Evolutionary conservation across 2,797 vertebrate genomes (phyloP).

Genomic region (Peromyscus aztecus): DNA sequence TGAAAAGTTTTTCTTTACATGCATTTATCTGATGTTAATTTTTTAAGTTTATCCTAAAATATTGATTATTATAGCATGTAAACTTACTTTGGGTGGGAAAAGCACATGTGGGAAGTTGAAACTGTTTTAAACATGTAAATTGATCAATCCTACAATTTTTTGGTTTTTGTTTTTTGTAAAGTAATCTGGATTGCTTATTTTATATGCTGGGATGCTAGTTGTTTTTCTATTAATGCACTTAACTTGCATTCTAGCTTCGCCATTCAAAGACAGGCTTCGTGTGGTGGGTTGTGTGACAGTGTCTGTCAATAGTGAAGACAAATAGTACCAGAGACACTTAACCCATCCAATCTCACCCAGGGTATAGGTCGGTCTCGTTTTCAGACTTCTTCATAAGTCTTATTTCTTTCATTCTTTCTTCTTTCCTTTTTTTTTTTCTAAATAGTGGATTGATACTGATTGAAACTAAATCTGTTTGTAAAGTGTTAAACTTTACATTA

Average conservation of each 20-base stretch:
- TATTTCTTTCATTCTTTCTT: conserved; percentile 59
- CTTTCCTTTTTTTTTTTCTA: conserved; percentile 83
- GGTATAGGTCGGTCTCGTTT: conserved; percentile 93
- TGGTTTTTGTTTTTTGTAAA: conserved; percentile 81
- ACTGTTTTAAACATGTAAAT: conserved; percentile 87
- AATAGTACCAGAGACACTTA: conserved; percentile 93
- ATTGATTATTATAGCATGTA: conserved; percentile 86
- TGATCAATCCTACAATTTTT: conserved; percentile 86
- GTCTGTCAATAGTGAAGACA: conserved; percentile 95
- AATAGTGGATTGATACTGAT: conserved; percentile 91
- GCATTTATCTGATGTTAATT: conserved; percentile 77
- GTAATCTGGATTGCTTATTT: conserved; percentile 90
- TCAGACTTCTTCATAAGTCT: conserved; percentile 92
- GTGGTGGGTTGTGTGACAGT: conserved; percentile 94
- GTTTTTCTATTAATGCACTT: conserved; percentile 94
- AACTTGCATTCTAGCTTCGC: conserved; percentile 94
- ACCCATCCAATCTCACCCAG: conserved; percentile 93
- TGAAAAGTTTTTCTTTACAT: conserved; percentile 75
- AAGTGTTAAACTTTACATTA: conserved; percentile 89
- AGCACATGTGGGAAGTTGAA: conserved; percentile 84
- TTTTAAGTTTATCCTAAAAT: conserved; percentile 83
- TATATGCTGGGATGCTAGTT: conserved; percentile 93
- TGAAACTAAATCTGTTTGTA: conserved; percentile 89
- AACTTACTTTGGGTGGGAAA: conserved; percentile 80
- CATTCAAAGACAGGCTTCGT: conserved; percentile 93